Evolutionary conservation across 1,140 invertebrate genomes (phyloP), one percentile per base, ranked within the genome.

Genomic region (Probaryconus sp.): DNA sequence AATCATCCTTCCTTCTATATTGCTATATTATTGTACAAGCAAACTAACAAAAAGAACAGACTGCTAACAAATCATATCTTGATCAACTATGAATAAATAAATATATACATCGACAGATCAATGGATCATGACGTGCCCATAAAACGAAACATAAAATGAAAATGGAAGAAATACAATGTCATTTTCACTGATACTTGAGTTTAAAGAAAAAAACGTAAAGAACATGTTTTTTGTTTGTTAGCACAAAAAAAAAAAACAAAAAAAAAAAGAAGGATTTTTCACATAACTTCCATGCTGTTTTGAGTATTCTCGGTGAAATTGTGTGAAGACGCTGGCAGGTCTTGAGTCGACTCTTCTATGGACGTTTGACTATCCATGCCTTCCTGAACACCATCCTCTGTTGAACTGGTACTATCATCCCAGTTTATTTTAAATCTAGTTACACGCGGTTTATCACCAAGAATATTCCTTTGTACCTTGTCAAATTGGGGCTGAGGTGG

Each of bases 351-450:
- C 16, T 87, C 85, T 55, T 87, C 85, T 18, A 85, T 76, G 0
- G 65, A 64, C 1, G 55, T 60, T 3, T 84, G 83, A 0, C 77
- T 76, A 18, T 86, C 83, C 80, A 87, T 86, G 3, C 78, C 78
- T 3, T 86, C 80, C 1, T 76, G 74, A 10, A 81, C 63, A 24
- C 64, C 75, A 30, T 82, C 83, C 9, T 83, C 76, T 26, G 83
- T 74, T 0, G 83, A 67, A 50, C 81, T 88, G 5, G 88, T 67
- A 81, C 89, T 89, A 64, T 97, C 96, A 77, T 97, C 96, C 97
- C 97, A 99, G 81, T 98, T 97, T 33, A 98, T 98, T 89, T 98
- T 98, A 84, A 99, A 97, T 74, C 96, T 90, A 6, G 97, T 99
- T 0, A 99, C 97, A 79, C 97, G 90, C 2, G 97, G 97, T 88